Percentiles rank a stretch among this genome's conserved stretches.
phyloP scores from a whole-genome alignment of 2,888 invertebrate genomes.

The Zaprionus bogoriensis region DNA sequence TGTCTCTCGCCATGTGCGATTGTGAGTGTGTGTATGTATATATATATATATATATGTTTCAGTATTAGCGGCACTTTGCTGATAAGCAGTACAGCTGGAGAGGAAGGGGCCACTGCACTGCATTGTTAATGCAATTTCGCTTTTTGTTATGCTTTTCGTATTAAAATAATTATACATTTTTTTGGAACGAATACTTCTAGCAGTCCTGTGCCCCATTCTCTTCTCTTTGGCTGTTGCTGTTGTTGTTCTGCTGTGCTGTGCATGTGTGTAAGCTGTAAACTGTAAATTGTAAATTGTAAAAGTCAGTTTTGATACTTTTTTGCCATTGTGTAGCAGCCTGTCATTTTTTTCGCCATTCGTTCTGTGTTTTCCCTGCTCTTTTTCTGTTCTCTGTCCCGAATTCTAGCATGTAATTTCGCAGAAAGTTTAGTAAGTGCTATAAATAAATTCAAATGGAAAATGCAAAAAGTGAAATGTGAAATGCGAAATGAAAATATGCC shows the following conservation, averaged over 20 bases:
- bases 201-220: slow-evolving; percentile 21
- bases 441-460: slow-evolving; percentile 58
- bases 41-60: slow-evolving; percentile 26
- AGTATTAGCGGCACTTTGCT: slow-evolving; percentile 52
- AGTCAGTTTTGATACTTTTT: slow-evolving; percentile 77
- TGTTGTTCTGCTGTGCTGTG: slow-evolving; percentile 14
- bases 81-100: slow-evolving; percentile 23
- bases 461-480: slow-evolving; percentile 25
- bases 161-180: slow-evolving; percentile 71
- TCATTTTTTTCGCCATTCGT: not conserved
- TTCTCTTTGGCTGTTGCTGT: too few species aligned
- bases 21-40: slow-evolving; percentile 4
- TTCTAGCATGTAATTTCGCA: slow-evolving; percentile 69
- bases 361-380: slow-evolving; percentile 22
- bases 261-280: slow-evolving; percentile 47
- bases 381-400: slow-evolving; percentile 28
- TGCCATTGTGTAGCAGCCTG: slow-evolving; percentile 33
- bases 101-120: slow-evolving; percentile 47
- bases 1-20: slow-evolving; percentile 27
- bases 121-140: slow-evolving; percentile 75
- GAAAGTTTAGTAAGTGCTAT: slow-evolving; percentile 67
- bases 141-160: slow-evolving; percentile 68
- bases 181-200: slow-evolving; percentile 46
- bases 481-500: slow-evolving; percentile 36
- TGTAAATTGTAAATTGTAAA: slow-evolving; percentile 67